Conservation (phyloP, 2,888 invertebrate species). For the Schizaphis graminum region DNA sequence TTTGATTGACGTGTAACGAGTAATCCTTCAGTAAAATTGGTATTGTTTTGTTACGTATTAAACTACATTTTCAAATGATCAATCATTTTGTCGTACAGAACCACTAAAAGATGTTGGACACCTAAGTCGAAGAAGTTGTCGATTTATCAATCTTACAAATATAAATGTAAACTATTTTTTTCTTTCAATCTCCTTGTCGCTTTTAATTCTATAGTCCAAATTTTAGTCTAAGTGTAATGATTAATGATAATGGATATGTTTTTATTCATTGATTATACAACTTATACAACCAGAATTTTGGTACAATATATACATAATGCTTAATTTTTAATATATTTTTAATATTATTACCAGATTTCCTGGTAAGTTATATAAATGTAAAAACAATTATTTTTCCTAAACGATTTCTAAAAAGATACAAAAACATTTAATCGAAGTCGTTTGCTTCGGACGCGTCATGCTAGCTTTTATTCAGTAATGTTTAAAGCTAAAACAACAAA, state of each 20-base stretch:
- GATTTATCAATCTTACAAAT: conserved; percentile 13
- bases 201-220: conserved; percentile 9
- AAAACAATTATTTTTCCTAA: not conserved
- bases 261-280: not conserved
- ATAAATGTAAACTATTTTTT: conserved; percentile 11
- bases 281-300: not conserved
- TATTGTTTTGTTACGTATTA: not conserved
- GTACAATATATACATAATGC: not conserved
- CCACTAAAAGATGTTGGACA: not conserved
- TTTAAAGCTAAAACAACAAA: not conserved
- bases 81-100: not conserved
- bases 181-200: not conserved
- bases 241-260: not conserved
- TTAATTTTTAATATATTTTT: not conserved
- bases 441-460: not conserved
- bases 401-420: not conserved
- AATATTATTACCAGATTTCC: not conserved
- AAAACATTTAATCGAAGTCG: not conserved
- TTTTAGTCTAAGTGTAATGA: conserved; percentile 23
- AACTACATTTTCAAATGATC: conserved; percentile 20
- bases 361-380: not conserved
- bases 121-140: not conserved
- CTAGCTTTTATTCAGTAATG: not conserved
- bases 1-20: not conserved
- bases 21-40: not conserved